These are phyloP conservation scores for Drosophila nigritarsus DNA, from an alignment of 2,888 invertebrate genomes.

Conservation along the genomic window DNA sequence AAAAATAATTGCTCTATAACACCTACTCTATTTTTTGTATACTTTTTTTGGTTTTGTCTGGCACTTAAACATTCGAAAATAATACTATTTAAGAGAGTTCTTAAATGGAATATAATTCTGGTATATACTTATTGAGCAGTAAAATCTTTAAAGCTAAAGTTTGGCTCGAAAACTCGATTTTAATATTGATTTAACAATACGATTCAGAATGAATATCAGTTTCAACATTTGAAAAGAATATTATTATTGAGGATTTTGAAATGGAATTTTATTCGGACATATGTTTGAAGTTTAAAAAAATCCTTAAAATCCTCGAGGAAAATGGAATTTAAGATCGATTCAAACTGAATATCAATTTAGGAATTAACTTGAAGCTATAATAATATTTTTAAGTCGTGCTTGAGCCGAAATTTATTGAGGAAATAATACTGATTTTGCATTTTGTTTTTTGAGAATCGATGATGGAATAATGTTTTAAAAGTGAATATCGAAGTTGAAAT, in stretches of 20 bases:
- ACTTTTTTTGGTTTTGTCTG: not conserved
- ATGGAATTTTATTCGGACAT: not conserved
- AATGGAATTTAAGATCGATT: not conserved
- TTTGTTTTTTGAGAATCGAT: not conserved
- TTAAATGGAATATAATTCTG: not conserved
- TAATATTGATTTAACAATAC: not conserved
- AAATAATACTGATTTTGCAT: not conserved
- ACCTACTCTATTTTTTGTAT: not conserved
- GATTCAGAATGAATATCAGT: not conserved
- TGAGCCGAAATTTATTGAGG: not conserved
- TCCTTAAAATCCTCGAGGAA: not conserved
- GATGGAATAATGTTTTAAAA: not conserved
- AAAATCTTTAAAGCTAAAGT: not conserved
- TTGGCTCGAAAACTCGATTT: not conserved
- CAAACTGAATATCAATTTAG: too few species aligned
- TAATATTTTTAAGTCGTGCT: not conserved
- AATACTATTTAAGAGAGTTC: not conserved
- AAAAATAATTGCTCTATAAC: slow-evolving; percentile 16
- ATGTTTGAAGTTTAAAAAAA: not conserved
- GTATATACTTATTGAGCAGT: not conserved
- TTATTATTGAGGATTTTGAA: not conserved
- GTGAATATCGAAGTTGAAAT: not conserved
- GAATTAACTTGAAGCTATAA: not conserved
- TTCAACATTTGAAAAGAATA: not conserved
- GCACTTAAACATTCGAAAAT: not conserved